Base-by-base conservation (phyloP, 2,797 vertebrate genomes). In the Nothura maculosa region DNA sequence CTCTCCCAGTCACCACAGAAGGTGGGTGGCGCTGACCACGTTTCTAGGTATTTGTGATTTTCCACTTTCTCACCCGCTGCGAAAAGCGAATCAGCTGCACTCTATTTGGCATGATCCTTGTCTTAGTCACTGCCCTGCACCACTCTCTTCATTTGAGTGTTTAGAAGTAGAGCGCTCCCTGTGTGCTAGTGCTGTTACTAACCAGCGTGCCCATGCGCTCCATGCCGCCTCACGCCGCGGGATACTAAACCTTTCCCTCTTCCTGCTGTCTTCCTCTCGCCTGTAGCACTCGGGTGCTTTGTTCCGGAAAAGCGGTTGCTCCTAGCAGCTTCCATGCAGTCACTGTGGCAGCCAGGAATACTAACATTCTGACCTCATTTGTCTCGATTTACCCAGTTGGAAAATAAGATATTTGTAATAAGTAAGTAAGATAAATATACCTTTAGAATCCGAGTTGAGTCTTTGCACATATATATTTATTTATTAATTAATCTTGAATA, bases 1-100 rank as follows among this genome's bases (percentile, higher is more conserved):
- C 99, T 97, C 98, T 99, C 97, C 99, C 99, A 95, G 98, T 99
- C 97, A 98, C 98, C 98, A 98, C 98, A 96, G 99, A 99, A 99
- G 99, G 99, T 99, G 98, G 98, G 98, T 98, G 98, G 97, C 97
- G 69, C 14, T 86, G 30, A 78, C 14, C 72, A 15, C 70, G 69
- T 63, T 34, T 30, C 58, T 80, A 92, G 84, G 28, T 80, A 9
- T 88, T 63, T 36, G 60, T 61, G 68, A 32, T 40, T 72, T 60
- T 55, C 64, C 73, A 66, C 24, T 84, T 90, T 80, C 75, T 83
- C 79, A 54, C 24, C 0, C 1, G 32, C 12, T 43, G 32, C 58
- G 36, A 52, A 82, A 82, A 81, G 63, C 69, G 32, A 73, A 2
- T 7, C 6, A 57, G 55, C 76, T 54, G 21, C 61, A 22, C 11